Evolutionary conservation across 2,888 invertebrate species (phyloP).

Genomic region (Emmelina monodactyla): DNA sequence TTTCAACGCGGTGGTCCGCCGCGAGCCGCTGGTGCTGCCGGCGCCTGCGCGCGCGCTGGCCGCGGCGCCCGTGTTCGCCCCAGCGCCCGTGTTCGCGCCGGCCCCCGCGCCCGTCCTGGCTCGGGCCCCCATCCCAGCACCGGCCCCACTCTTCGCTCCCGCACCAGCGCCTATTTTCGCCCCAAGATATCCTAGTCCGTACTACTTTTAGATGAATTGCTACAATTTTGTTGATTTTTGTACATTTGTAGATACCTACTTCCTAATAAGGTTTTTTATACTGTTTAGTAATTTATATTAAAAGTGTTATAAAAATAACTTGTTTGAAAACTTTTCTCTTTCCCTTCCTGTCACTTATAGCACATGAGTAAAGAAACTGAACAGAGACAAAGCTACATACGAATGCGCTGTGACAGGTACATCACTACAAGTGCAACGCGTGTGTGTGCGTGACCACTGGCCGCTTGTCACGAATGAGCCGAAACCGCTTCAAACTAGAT

Average conservation of each 20-base stretch:
- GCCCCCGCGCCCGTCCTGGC: slow-evolving; percentile 26
- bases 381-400: no score
- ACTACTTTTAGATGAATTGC: slow-evolving; percentile 54
- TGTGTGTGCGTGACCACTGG: no score
- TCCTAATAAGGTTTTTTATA: slow-evolving; percentile 34
- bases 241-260: slow-evolving; percentile 38
- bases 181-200: slow-evolving; percentile 40
- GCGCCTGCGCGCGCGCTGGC: slow-evolving; percentile 29
- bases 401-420: no score
- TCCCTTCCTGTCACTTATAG: no score
- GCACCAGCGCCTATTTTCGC: slow-evolving; percentile 27
- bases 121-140: slow-evolving; percentile 27
- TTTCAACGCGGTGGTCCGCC: slow-evolving; percentile 65
- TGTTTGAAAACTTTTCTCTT: slow-evolving; percentile 16
- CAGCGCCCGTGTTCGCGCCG: slow-evolving; percentile 31
- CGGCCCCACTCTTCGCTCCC: slow-evolving; percentile 24
- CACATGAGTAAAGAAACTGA: no score
- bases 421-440: no score
- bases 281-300: slow-evolving; percentile 1
- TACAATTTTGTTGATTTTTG: slow-evolving; percentile 54
- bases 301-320: slow-evolving; percentile 11
- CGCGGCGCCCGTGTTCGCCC: slow-evolving; percentile 21
- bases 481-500: no score
- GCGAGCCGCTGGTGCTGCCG: slow-evolving; percentile 47
- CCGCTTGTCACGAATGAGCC: no score